Evolutionary conservation across 2,113 vertebrate genomes (phyloP).

Genomic region (Lipotes vexillifer): DNA sequence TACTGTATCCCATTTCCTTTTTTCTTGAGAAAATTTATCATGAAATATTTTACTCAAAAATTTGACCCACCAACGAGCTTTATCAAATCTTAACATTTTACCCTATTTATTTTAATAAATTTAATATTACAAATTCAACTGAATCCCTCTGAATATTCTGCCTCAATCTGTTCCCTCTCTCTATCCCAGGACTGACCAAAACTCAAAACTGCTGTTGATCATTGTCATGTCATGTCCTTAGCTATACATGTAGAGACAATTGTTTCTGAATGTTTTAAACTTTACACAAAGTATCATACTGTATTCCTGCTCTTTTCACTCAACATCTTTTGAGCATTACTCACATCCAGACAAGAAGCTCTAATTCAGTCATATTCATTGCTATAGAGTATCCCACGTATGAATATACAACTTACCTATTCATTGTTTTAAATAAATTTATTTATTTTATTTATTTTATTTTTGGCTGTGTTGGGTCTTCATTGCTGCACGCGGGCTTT

Average conservation of each 20-base stretch:
- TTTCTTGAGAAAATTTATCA: conserved; percentile 1
- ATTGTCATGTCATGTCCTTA: background rate
- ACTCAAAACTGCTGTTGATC: background rate
- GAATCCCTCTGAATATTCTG: background rate
- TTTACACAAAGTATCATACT: background rate
- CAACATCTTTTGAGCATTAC: background rate
- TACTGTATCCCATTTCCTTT: background rate
- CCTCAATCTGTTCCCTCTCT: background rate
- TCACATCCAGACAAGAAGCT: background rate
- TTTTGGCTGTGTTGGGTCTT: too few species aligned
- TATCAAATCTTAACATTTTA: background rate
- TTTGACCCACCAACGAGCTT: background rate
- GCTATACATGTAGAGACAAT: background rate
- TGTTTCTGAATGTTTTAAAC: background rate
- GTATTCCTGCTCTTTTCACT: background rate
- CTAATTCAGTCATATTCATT: background rate
- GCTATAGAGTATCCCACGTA: background rate
- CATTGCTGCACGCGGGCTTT: too few species aligned
- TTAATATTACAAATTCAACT: conserved; percentile 15
- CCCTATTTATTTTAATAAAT: background rate
- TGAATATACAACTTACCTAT: background rate
- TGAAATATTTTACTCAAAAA: conserved; percentile 25
- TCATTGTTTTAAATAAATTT: too few species aligned
- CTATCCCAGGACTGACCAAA: background rate
- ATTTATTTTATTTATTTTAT: too few species aligned